Evolutionary conservation across 2,888 invertebrate species (phyloP), one percentile per base, ranked within the genome.

Genomic region (Nemoura dubitans): DNA sequence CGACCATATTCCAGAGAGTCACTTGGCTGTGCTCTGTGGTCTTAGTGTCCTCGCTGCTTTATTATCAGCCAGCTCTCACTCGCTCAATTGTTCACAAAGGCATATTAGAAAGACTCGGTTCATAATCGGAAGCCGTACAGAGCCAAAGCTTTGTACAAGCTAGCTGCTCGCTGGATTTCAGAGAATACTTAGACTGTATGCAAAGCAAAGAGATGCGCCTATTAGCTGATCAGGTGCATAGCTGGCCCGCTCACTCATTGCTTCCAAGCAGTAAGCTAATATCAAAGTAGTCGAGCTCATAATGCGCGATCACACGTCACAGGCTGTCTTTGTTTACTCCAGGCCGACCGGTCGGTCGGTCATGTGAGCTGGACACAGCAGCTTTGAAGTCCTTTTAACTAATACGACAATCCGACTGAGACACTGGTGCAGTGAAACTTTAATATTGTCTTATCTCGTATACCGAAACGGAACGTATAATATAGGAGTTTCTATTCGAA

Each of bases 101-200:
- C 84, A 29, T 84, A 84, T 84, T 84, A 84, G 84, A 84, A 84
- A 84, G 84, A 84, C 84, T 84, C 7, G 29, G 59, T 43, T 28
- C 59, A 84, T 84, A 59, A 84, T 84, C 76, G 84, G 84, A 84
- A 84, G 84, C 84, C 84, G 28, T 84, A 76, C 84, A 76, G n/a
- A n/a, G 14, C 76, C 59, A 76, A 84, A 28, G 84, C 84, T 84
- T 76, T 84, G 84, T 28, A 59, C 76, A 2, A 2, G 59, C 59
- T 43, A 28, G 28, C 10, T n/a, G 43, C 30, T 42, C 16, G 30
- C 82, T 42, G 42, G 36, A 21, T 78, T 28, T 78, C 78, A 78
- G 10, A 14, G 84, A 29, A 30, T n/a, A 81, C 81, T 30, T 28
- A 84, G 26, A 76, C 28, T 7, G 84, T 59, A 36, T 36, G 36